Evolutionary conservation across 1,140 invertebrate species (phyloP), one percentile per base, ranked within the genome.

Genomic region (Hyles euphorbiae): DNA sequence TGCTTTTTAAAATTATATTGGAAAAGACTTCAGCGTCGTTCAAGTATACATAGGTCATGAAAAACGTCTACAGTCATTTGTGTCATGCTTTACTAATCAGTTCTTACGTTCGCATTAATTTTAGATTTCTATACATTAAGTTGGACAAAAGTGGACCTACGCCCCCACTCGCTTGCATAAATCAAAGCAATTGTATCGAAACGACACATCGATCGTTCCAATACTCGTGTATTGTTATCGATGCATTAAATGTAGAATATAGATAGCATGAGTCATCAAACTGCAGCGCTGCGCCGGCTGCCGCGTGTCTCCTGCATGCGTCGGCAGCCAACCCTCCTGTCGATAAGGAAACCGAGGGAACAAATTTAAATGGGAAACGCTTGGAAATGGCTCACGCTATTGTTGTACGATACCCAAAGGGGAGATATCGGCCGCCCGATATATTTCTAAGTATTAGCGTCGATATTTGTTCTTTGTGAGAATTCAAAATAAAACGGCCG

Each of bases 311-410:
- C 69, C 66, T 69, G 69, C 63, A 68, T 73, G 53, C 36, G 64
- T 70, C 63, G 48, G 51, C 59, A 45, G 56, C 50, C 22, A 22
- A 74, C 78, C 76, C 81, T 72, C 72, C 68, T 57, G 61, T 72
- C 74, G 76, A 78, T 79, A 83, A 85, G 74, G 74, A 79, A 80
- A 69, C 69, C 68, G 70, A 77, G 79, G 81, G 81, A 74, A 82
- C 79, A 74, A 79, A 81, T 83, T 83, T 77, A 79, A 87, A 87
- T 78, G 78, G 81, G 78, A 83, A 81, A 81, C 74, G 76, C 70
- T 76, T 83, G 76, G 74, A 83, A 81, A 83, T 78, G 79, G 81
- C 74, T 76, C 78, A 78, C 74, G 81, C 82, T 74, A 85, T 87
- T 87, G 83, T 87, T 68, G 60, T 61, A 61, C 60, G 65, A 68